Evolutionary conservation across 2,113 vertebrate species (phyloP), one percentile per base, ranked within the genome.

Genomic region (Bujurquina vittata): DNA sequence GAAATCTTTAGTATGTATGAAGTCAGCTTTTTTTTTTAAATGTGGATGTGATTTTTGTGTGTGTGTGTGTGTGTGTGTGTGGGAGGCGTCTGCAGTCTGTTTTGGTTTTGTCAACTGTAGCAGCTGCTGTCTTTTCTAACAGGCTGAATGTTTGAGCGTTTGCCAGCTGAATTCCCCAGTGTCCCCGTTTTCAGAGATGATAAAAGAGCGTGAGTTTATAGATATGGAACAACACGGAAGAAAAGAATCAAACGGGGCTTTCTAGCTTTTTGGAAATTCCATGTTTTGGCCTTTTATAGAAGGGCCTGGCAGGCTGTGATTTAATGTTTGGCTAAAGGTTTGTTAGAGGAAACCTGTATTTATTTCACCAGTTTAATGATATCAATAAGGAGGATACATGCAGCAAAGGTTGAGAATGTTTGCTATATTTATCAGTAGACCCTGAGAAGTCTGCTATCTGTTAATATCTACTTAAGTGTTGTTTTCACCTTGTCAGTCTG

Each of bases 141-240:
- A 60, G 63, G 49, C 52, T 78, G 55, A 62, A 57, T 89, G 88
- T 91, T 85, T 91, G 91, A 92, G 65, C 85, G 77, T 87, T 91
- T 90, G 90, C 92, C 92, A 93, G 89, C 80, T 89, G 88, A 92
- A 93, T 92, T 93, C 87, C 92, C 92, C 72, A 11, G 57, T 83
- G 73, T 88, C 49, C 67, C 72, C 23, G 17, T 81, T 85, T 76
- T 14, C 59, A 79, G 49, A 84, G 80, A 88, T 92, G 88, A 92
- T 88, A 89, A 91, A 91, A 87, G 55, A 79, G 60, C 60, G 87
- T 0, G 9, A 82, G 84, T 93, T 93, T 88, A 90, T 81, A 88
- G 89, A 90, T 87, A 80, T 62, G 77, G 63, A 74, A 69, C 75
- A 46, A 12, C 52, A 67, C 31, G 14, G 60, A 52, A 61, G 59